Percentiles rank a stretch among this genome's conserved stretches.
Conservation (phyloP, 2,797 vertebrate genomes). For the Streptopelia turtur region DNA sequence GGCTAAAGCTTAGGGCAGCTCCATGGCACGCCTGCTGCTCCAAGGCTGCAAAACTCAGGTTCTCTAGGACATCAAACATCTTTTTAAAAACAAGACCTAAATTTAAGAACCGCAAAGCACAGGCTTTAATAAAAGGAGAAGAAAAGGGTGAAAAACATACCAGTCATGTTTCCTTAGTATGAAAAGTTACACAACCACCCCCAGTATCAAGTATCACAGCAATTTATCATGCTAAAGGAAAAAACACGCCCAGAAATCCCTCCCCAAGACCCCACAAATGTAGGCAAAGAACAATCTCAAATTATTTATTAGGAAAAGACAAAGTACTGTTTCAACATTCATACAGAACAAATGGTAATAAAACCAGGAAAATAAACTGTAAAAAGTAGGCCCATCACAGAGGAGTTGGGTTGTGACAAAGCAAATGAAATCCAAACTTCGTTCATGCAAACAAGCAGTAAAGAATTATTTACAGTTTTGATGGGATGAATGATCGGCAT, state of each 20-base stretch:
- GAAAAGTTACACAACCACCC: not conserved
- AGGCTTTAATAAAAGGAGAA: not conserved
- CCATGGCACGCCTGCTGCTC: not conserved
- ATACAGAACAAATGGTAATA: conserved; percentile 71
- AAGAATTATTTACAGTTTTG: conserved; percentile 62
- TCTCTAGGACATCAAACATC: not conserved
- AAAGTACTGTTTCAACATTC: conserved; percentile 70
- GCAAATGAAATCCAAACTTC: conserved; percentile 61
- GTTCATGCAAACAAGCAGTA: conserved; percentile 72
- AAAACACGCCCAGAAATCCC: not conserved
- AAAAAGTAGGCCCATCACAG: conserved; percentile 59
- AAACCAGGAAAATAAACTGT: conserved; percentile 72
- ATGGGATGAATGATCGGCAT: conserved; percentile 63
- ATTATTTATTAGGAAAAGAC: conserved; percentile 80
- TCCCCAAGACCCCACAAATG: not conserved
- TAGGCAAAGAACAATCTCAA: conserved; percentile 44
- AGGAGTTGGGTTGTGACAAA: conserved; percentile 32
- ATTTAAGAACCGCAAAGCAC: not conserved
- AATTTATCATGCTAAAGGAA: not conserved
- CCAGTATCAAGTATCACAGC: not conserved
- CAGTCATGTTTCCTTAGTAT: not conserved
- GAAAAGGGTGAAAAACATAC: not conserved
- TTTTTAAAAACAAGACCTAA: not conserved
- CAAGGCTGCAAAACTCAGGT: not conserved
- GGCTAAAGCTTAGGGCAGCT: not conserved